Evolutionary conservation across 1,140 invertebrate species (phyloP).

Genomic region (Diprion similis): DNA sequence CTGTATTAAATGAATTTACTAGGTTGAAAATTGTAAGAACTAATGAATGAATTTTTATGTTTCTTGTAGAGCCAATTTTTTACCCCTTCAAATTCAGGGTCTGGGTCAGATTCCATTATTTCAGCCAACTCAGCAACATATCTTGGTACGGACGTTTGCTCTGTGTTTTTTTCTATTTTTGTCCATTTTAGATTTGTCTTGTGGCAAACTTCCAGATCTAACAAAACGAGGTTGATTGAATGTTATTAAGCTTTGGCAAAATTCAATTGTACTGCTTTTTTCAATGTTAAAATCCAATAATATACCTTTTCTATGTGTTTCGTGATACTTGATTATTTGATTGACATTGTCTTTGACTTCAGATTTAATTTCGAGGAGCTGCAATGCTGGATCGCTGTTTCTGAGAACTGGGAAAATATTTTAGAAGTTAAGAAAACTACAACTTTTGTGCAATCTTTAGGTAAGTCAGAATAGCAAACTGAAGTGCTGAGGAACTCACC

Average conservation of each 20-base stretch:
- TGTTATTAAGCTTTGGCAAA: not conserved
- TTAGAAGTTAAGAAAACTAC: not conserved
- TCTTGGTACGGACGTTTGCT: constrained; percentile 37
- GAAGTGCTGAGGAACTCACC: constrained; percentile 26
- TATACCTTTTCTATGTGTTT: constrained; percentile 37
- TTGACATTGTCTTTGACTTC: constrained; percentile 42
- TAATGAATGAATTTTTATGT: too few species aligned
- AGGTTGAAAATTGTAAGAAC: not conserved
- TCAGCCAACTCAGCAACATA: constrained; percentile 50
- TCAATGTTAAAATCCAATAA: not conserved
- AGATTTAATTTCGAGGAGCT: constrained; percentile 43
- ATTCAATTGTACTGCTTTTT: constrained; percentile 13
- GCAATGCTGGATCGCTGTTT: constrained; percentile 39
- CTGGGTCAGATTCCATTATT: constrained; percentile 53
- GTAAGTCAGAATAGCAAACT: not conserved
- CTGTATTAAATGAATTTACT: not conserved
- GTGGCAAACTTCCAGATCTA: constrained; percentile 25
- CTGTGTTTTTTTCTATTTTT: constrained; percentile 13
- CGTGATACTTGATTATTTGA: constrained; percentile 37
- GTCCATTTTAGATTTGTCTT: constrained; percentile 41
- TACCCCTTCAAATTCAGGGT: constrained; percentile 56
- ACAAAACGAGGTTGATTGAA: constrained; percentile 24
- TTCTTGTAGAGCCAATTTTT: constrained; percentile 11
- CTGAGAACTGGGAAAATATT: constrained; percentile 31
- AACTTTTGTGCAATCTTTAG: not conserved